Evolutionary conservation across 1,140 invertebrate genomes (phyloP), one percentile per base, ranked within the genome.

Genomic region (Radopholus similis): DNA sequence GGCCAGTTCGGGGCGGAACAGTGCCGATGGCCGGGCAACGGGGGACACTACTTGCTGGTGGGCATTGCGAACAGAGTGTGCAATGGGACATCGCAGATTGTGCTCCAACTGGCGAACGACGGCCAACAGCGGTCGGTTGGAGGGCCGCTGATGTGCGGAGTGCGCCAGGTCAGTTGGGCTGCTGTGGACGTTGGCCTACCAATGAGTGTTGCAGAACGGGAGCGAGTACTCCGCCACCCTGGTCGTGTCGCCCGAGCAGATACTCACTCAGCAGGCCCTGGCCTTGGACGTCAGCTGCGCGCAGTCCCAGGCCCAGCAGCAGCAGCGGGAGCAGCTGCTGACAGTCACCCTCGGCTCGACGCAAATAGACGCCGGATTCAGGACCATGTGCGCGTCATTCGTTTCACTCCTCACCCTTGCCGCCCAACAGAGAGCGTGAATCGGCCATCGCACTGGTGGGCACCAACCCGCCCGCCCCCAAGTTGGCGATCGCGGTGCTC

Each of bases 31-130:
- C 13, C 21, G 26, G 67, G 67, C n/a, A 69, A 69, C 35, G 67
- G 67, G 8, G 57, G 71, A 11, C 71, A 73, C 49, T 69, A 64
- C 51, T 32, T 69, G 28, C 47, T 69, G 8, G 70, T 69, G 18
- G 58, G 60, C 11, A 57, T 69, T 8, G 69, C 67, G 1, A n/a
- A n/a, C n/a, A n/a, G n/a, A n/a, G n/a, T n/a, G n/a, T n/a, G n/a
- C 60, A 37, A 32, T 18, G 2, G 64, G 44, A 18, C 13, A 37
- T 60, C 18, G 44, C 4, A 49, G 37, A 21, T 30, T 66, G 3
- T 3, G 4, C n/a, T 1, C 15, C 5, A 18, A 3, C 47, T 26
- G n/a, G 18, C 28, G 26, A 21, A 56, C 4, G 18, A 18, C 1
- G 54, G 4, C 54, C 23, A 49, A 26, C 21, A 26, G n/a, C n/a